Evolutionary conservation across 2,797 vertebrate species (phyloP), one percentile per base, ranked within the genome.

Genomic region (Champsocephalus esox): DNA sequence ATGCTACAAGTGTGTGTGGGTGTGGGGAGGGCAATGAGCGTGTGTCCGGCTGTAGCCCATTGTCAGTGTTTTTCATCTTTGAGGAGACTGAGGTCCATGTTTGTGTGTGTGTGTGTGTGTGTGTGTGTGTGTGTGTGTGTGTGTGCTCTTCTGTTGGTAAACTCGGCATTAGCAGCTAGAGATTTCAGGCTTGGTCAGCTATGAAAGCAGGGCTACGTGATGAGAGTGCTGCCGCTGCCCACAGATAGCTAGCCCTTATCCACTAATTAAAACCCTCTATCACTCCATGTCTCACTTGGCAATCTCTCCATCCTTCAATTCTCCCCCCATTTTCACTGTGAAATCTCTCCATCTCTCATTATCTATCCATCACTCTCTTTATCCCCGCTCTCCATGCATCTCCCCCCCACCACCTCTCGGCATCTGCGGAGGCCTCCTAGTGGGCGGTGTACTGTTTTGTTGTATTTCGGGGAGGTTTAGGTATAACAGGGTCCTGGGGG

Each of bases 211-310:
- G 71, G 81, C 82, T 90, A 93, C 90, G 81, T 89, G 90, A 81
- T 78, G 69, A 87, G 85, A 68, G 88, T 67, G 86, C 50, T 80
- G 73, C 85, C 61, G 81, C 83, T 82, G 84, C 89, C 87, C 90
- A 88, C 89, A 84, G 83, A 89, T 85, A 89, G 66, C 81, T n/a
- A 61, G 75, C 82, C 82, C 87, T 91, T 87, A 89, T 92, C 88
- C 89, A 82, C 91, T 93, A 93, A 94, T 94, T 94, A 93, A 93
- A 93, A 91, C 84, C 80, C 83, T 93, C 92, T 86, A 89, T 93
- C 87, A 85, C 76, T 83, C 89, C 78, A 85, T 83, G 91, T 90
- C 85, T 89, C 89, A 81, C 89, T 91, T 89, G 72, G 88, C 91
- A 75, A 90, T 93, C 89, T 88, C 66, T 81, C 89, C 65, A 90